Conservation (phyloP, 2,113 vertebrate genomes). For the Callopanchax toddi region DNA sequence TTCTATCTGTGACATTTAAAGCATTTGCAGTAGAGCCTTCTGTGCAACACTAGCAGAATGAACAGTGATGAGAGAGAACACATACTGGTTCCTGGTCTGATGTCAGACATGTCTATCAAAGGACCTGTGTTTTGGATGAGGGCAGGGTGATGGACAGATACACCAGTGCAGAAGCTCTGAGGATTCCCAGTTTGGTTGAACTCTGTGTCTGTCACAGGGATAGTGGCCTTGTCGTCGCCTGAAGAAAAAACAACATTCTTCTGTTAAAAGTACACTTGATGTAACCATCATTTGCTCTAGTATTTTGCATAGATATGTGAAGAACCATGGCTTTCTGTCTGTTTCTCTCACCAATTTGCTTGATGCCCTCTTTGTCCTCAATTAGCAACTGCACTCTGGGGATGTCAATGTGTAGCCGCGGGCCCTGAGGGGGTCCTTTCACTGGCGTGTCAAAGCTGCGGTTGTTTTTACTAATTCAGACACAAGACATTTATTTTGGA, state of each 20-base stretch:
- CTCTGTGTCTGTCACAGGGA: slow-evolving; percentile 94
- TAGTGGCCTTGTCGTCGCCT: slow-evolving; percentile 98
- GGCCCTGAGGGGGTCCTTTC: slow-evolving; percentile 97
- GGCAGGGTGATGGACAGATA: slow-evolving; percentile 94
- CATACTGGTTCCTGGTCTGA: slow-evolving; percentile 97
- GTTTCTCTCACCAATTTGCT: slow-evolving; percentile 90
- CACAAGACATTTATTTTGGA: slow-evolving; percentile 36
- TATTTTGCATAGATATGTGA: neutral
- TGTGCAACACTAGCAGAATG: slow-evolving; percentile 12
- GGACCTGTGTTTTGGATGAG: slow-evolving; percentile 98
- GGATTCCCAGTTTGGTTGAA: slow-evolving; percentile 97
- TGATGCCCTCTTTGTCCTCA: slow-evolving; percentile 99
- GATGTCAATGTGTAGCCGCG: slow-evolving; percentile 96
- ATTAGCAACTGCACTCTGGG: slow-evolving; percentile 97
- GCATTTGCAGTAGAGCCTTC: slow-evolving; percentile 7
- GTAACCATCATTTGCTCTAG: neutral
- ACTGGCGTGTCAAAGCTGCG: slow-evolving; percentile 98
- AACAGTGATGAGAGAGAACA: slow-evolving; percentile 18
- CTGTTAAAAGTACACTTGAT: neutral
- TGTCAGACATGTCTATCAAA: slow-evolving; percentile 98
- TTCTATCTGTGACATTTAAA: neutral
- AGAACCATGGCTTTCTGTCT: slow-evolving; percentile 12
- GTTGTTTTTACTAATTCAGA: slow-evolving; percentile 93
- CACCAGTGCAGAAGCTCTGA: slow-evolving; percentile 96
- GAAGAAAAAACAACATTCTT: slow-evolving; percentile 2